Percentiles rank a stretch among this genome's conserved stretches.
These are phyloP conservation scores for Pteromalus puparum DNA, from an alignment of 1,140 invertebrate species.

Conservation along the genomic window DNA sequence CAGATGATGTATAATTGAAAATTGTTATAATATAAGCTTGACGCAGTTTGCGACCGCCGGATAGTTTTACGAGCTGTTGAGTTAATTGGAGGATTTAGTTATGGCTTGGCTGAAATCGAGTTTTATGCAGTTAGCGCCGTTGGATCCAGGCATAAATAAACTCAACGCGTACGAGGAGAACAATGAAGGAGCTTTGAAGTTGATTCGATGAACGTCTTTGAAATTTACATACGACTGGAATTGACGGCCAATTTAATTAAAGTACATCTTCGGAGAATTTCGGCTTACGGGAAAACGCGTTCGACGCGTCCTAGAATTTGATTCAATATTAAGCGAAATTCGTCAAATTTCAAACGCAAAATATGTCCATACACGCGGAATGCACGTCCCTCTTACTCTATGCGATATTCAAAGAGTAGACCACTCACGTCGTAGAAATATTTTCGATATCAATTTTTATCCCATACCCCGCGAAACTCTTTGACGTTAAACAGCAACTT, in stretches of 20 bases:
- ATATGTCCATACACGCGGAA: too few relatives aligned
- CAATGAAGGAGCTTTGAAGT: background rate
- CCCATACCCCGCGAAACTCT: too few relatives aligned
- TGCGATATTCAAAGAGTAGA: too few relatives aligned
- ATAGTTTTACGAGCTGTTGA: constrained; percentile 24
- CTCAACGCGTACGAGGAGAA: too few relatives aligned
- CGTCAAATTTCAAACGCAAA: background rate
- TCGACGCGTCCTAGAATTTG: background rate
- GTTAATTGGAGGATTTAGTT: constrained; percentile 16
- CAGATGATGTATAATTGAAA: too few relatives aligned
- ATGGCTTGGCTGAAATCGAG: background rate
- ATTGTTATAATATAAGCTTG: too few relatives aligned
- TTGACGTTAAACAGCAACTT: too few relatives aligned
- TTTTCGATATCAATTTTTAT: too few relatives aligned
- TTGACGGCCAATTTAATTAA: background rate
- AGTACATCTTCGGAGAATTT: constrained; percentile 7
- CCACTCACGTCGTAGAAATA: too few relatives aligned
- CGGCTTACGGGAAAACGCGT: background rate
- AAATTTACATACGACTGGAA: background rate
- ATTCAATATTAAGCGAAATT: background rate
- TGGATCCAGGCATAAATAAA: too few relatives aligned
- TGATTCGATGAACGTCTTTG: background rate
- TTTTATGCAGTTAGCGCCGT: background rate
- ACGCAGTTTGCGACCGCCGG: background rate
- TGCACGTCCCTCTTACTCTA: too few relatives aligned